Conservation (phyloP, 2,113 vertebrate species). For the Cnemophilus loriae region DNA sequence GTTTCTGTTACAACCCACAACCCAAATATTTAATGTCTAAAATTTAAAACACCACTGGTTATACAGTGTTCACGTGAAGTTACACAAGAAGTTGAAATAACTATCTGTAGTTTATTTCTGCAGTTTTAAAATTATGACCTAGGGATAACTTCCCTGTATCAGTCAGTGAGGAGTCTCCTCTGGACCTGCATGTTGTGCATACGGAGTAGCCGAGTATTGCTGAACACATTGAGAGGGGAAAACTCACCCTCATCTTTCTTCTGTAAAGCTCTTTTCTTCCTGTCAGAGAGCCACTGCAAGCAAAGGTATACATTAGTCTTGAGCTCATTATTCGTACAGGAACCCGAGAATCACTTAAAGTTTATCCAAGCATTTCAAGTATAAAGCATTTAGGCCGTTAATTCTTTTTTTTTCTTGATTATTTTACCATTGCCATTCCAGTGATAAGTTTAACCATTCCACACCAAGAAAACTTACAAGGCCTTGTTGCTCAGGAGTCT, state of each 20-base stretch:
- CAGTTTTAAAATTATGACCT: neutral
- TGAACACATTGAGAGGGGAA: accelerated
- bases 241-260: constrained; percentile 95
- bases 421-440: neutral
- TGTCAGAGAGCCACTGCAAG: constrained; percentile 91
- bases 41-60: neutral
- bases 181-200: accelerated
- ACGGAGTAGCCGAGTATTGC: accelerated
- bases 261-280: constrained; percentile 91
- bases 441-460: neutral
- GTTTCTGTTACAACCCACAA: neutral
- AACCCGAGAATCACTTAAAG: neutral
- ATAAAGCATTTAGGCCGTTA: neutral
- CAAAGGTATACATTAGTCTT: neutral
- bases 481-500: accelerated
- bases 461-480: neutral
- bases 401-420: neutral
- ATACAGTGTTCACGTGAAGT: neutral
- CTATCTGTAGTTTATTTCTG: neutral
- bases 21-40: neutral
- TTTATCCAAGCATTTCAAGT: neutral
- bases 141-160: neutral
- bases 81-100: neutral
- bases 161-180: neutral
- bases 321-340: neutral